A percentile compares a stretch with the other conserved stretches of the same genome.
Evolutionary conservation across 1,140 invertebrate genomes (phyloP).

Genomic region (Euura saliciscinereae): DNA sequence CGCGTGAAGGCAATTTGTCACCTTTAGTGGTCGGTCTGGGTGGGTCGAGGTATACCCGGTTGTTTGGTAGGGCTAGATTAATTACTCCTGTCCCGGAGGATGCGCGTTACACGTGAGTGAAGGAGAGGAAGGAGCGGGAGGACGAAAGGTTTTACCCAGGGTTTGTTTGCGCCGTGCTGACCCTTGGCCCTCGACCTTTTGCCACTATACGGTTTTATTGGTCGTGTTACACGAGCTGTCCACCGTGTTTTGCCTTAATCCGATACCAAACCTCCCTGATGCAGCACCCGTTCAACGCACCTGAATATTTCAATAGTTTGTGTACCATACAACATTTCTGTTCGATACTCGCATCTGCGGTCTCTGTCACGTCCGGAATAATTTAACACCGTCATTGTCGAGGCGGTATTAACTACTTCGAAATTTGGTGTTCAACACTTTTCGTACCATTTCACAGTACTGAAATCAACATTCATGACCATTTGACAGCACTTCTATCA

Average conservation of each 20-base stretch:
- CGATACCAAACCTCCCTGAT: background rate
- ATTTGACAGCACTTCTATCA: no score
- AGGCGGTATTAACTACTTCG: no score
- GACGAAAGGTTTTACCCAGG: background rate
- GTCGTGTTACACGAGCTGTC: background rate
- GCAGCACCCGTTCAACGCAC: no score
- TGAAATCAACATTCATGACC: no score
- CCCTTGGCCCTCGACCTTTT: constrained; percentile 17
- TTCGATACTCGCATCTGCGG: no score
- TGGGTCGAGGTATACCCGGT: constrained; percentile 14
- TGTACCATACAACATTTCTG: no score
- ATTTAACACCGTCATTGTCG: no score
- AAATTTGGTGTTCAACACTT: no score
- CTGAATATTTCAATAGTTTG: no score
- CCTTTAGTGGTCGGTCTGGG: constrained; percentile 25
- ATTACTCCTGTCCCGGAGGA: constrained; percentile 36
- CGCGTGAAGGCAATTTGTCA: constrained; percentile 48
- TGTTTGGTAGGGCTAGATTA: constrained; percentile 48
- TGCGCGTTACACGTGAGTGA: background rate
- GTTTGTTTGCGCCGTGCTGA: background rate
- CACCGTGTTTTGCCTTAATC: background rate
- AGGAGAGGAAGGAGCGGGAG: no score
- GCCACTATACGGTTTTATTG: constrained; percentile 14
- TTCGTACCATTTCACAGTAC: no score
- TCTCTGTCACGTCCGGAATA: no score